These are phyloP conservation scores for Upupa epops DNA, from an alignment of 2,113 vertebrate genomes.

Conservation along the genomic window DNA sequence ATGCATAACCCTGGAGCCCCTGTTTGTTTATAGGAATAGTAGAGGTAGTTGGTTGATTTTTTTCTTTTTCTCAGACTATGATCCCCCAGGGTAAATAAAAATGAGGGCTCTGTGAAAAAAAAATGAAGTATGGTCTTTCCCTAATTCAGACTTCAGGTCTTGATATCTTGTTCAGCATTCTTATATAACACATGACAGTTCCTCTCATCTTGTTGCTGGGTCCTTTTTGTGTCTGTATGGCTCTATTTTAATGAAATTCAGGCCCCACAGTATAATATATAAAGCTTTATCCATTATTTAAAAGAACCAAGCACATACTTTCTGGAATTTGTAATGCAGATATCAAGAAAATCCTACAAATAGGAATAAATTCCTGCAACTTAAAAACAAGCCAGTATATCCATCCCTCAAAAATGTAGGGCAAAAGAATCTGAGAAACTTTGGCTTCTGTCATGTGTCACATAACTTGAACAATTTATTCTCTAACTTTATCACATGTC, in stretches of 20 bases:
- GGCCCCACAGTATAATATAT: conserved; percentile 6
- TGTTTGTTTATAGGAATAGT: conserved; percentile 29
- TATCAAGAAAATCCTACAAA: neutral
- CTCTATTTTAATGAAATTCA: conserved; percentile 53
- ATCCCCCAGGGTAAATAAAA: conserved; percentile 64
- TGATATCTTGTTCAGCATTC: conserved; percentile 41
- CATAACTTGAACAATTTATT: neutral
- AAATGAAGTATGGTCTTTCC: neutral
- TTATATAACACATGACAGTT: conserved; percentile 38
- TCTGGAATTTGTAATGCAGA: conserved; percentile 25
- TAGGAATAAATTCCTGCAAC: neutral
- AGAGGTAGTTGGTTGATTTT: neutral
- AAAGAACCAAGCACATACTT: conserved; percentile 9
- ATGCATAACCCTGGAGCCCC: neutral
- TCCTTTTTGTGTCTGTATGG: neutral
- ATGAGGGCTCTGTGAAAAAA: conserved; percentile 38
- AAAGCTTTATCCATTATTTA: conserved; percentile 65
- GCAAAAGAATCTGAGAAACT: neutral
- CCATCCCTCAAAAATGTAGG: neutral
- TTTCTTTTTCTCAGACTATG: neutral
- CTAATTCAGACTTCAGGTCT: neutral
- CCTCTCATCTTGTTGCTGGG: conserved; percentile 21
- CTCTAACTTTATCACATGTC: neutral
- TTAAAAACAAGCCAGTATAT: neutral
- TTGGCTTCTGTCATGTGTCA: neutral